Evolutionary conservation across 2,113 vertebrate species (phyloP), one percentile per base, ranked within the genome.

Genomic region (Caranx ignobilis): DNA sequence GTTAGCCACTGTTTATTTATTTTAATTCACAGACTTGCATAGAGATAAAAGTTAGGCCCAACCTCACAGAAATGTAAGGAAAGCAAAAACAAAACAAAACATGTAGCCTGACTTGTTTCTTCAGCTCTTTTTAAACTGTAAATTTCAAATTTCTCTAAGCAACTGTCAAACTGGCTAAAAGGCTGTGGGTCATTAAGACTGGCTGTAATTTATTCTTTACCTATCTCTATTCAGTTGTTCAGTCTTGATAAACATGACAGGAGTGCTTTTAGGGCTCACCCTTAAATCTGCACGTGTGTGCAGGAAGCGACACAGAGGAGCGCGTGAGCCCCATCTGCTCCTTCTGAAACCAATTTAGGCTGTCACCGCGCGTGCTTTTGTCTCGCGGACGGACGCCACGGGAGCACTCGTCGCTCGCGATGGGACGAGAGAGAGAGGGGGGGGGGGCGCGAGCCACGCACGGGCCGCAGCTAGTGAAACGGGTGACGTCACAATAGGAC

Each of bases 321-420:
- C 55, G 62, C 95, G 87, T 88, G 95, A 96, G 97, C 95, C 97
- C 97, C 97, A 98, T 97, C 98, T 99, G 97, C 96, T 96, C 92
- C 95, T 93, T 88, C 95, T 92, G 90, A 87, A 94, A 96, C 93
- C 96, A 96, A 98, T 98, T 98, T 97, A 96, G 95, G 94, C 10
- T 95, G 96, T 94, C 95, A 96, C 94, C 94, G 96, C 94, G 95
- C 93, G 94, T 90, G 96, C 96, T 96, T 90, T 97, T 97, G 96
- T 97, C 95, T 97, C 77, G 84, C 91, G 93, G 93, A 83, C 92
- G 93, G 92, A 83, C 93, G 95, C 91, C 88, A 91, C 83, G 71
- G 71, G 85, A 82, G 66, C 81, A 62, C 76, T 55, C 11, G 79
- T 59, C 47, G 72, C 11, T 59, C 47, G 72, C 11, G 21, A 26